These are phyloP conservation scores for Larimichthys polyactis DNA, from an alignment of 2,113 vertebrate genomes.

Conservation along the genomic window DNA sequence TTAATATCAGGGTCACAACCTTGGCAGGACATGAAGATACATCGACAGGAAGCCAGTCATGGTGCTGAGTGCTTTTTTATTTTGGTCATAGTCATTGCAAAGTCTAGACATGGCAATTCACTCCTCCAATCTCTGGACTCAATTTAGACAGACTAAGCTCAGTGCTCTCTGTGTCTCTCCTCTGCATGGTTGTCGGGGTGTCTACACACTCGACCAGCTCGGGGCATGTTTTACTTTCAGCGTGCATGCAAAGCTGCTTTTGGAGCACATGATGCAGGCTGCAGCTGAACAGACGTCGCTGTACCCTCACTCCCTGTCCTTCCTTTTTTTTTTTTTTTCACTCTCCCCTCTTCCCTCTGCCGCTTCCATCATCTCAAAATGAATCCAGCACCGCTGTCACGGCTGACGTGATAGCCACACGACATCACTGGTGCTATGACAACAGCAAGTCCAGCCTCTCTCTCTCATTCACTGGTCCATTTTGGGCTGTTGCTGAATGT, in stretches of 20 bases:
- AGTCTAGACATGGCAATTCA: constrained; percentile 68
- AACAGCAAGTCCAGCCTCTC: constrained; percentile 66
- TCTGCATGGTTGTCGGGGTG: constrained; percentile 27
- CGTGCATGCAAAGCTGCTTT: constrained; percentile 62
- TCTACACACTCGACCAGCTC: constrained; percentile 40
- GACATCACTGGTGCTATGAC: constrained; percentile 79
- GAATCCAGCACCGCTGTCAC: constrained; percentile 63
- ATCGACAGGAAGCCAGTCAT: constrained; percentile 28
- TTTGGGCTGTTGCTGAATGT: constrained; percentile 43
- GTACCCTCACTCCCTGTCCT: constrained; percentile 20
- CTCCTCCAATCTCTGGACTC: constrained; percentile 30
- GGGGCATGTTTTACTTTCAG: constrained; percentile 46
- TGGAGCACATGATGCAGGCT: constrained; percentile 62
- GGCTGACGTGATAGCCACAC: constrained; percentile 66
- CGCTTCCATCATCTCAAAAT: constrained; percentile 50
- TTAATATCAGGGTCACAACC: constrained; percentile 66
- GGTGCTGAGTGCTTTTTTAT: constrained; percentile 40
- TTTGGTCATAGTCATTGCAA: constrained; percentile 65
- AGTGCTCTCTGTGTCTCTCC: constrained; percentile 9
- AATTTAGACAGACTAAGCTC: constrained; percentile 29
- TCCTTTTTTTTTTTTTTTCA: neutral
- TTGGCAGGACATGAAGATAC: constrained; percentile 51
- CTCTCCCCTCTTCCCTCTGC: constrained; percentile 29
- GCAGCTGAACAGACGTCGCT: constrained; percentile 25
- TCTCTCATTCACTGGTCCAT: constrained; percentile 67